Base-by-base conservation (phyloP, 1,140 invertebrate species). In the Penaeus indicus region DNA sequence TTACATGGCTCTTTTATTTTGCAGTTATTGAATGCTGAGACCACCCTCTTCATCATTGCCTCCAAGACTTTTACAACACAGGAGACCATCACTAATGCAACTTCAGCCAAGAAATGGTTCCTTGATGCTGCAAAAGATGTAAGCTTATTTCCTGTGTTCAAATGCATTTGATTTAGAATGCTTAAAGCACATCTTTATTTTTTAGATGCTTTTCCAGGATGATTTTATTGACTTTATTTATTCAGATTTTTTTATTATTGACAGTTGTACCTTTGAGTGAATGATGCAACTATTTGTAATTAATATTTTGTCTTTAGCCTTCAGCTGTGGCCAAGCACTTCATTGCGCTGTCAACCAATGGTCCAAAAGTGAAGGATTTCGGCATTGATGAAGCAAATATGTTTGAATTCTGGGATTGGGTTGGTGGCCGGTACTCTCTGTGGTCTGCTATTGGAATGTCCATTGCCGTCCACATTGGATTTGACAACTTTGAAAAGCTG, bases 331-430 rank as follows among this genome's bases (percentile, higher is more conserved):
- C 97, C 5, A 98, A 98, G 92, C 99, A 99, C 94, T 99, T 99
- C 94, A 98, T 99, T 18, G 99, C 99, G 54, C 93, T 99, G 5
- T 99, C 98, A 18, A 99, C 99, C 0, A 99, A 99, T 93, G 95
- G 93, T 78, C 94, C 95, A 86, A 98, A 99, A 94, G 98, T 99
- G 0, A 97, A 96, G 60, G 97, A 97, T 86, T 99, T 99, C 94
- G 99, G 99, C 38, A 99, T 99, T 91, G 96, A 99, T 93, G 95
- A 97, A 90, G 96, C 96, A 86, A 99, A 99, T 92, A 99, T 99
- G 97, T 99, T 99, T 94, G 98, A 96, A 78, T 99, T 99, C 93
- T 99, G 99, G 99, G 99, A 99, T 94, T 99, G 98, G 98, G 99
- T 99, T 87, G 99, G 99, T 79, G 99, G 91, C 19, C 90, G 91